A percentile compares a stretch with the other conserved stretches of the same genome.
Evolutionary conservation across 2,113 vertebrate species (phyloP).

Genomic region (Mustela lutreola): DNA sequence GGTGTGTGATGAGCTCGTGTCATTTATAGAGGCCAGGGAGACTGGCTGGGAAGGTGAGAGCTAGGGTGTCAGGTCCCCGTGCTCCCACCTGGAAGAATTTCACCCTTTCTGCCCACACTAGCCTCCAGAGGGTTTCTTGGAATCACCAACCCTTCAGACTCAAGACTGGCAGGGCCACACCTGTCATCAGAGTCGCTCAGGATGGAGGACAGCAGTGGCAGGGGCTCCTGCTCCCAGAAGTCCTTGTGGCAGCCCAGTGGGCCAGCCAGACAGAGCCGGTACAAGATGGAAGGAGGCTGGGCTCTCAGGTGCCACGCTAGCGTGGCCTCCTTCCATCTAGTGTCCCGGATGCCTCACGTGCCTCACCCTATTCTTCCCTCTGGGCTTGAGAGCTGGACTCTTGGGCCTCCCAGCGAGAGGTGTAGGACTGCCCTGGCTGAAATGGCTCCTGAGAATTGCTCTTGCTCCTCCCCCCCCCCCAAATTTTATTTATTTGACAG

Average conservation of each 20-base stretch:
- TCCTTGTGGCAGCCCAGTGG: background rate
- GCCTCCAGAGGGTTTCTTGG: background rate
- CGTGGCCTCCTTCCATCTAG: background rate
- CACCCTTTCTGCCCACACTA: background rate
- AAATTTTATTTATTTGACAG: no score
- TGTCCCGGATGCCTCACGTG: background rate
- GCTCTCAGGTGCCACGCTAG: background rate
- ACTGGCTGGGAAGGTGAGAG: background rate
- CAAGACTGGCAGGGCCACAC: background rate
- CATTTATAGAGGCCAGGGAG: background rate
- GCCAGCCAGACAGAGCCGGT: background rate
- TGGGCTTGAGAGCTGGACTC: background rate
- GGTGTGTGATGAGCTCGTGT: background rate
- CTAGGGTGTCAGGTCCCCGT: rapidly evolving
- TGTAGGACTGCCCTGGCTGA: background rate
- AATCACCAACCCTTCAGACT: background rate
- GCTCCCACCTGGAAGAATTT: background rate
- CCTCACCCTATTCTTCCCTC: background rate
- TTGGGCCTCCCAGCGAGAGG: background rate
- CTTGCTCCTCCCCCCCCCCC: no score
- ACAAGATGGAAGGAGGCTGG: background rate
- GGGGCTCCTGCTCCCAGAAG: background rate
- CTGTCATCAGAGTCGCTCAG: background rate
- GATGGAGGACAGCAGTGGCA: background rate
- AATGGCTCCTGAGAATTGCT: background rate